phyloP scores from a whole-genome alignment of 2,797 vertebrate genomes.

The Melanogrammus aeglefinus region DNA sequence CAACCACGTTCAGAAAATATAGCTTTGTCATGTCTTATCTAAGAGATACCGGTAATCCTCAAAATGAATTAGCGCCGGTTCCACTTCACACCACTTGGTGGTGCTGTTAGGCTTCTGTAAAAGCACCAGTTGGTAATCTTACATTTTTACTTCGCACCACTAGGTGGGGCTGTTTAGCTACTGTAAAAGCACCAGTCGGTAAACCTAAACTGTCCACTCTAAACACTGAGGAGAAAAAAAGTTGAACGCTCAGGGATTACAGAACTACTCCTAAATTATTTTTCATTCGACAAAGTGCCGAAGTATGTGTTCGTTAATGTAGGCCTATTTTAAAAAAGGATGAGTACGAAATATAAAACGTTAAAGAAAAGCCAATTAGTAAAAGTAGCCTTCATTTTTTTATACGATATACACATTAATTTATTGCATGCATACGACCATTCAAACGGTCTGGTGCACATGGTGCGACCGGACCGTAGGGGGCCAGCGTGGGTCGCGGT shows the following conservation, averaged over 20 bases:
- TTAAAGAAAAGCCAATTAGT: not conserved
- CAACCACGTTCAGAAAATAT: not conserved
- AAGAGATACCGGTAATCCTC: not conserved
- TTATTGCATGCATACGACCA: not conserved
- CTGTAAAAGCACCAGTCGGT: not conserved
- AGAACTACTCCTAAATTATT: not conserved
- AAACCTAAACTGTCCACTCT: not conserved
- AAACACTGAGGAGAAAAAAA: not conserved
- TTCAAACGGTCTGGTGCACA: not conserved
- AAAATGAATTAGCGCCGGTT: not conserved
- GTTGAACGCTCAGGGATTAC: not conserved
- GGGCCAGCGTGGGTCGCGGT: not conserved
- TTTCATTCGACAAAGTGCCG: too few species aligned
- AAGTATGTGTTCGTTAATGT: too few species aligned
- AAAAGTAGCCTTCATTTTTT: not conserved
- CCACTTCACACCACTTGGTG: not conserved
- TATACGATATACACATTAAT: not conserved
- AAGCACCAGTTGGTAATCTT: not conserved
- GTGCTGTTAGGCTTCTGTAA: not conserved
- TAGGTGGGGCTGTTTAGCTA: not conserved
- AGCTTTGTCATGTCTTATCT: not conserved
- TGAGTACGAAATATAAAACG: too few species aligned
- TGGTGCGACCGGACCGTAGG: not conserved
- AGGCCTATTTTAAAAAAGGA: too few species aligned
- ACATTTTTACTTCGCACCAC: not conserved